Conservation (phyloP, 2,888 invertebrate genomes). For the Callyntrura guangdongensis region DNA sequence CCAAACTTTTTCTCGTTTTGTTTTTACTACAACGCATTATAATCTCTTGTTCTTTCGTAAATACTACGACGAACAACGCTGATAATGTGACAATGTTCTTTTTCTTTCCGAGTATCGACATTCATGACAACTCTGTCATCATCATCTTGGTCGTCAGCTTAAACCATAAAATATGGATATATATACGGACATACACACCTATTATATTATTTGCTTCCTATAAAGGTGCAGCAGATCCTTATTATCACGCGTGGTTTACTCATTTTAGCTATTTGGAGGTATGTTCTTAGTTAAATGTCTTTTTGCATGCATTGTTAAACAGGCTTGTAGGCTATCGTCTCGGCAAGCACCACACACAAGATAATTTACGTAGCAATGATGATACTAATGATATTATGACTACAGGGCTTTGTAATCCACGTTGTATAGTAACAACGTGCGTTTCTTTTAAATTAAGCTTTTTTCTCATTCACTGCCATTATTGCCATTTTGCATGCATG, state of each 20-base stretch:
- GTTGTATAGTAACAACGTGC: background rate
- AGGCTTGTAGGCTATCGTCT: background rate
- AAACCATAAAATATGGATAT: background rate
- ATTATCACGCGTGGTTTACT: too few species aligned
- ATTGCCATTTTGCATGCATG: conserved; percentile 46
- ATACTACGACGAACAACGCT: background rate
- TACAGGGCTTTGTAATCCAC: background rate
- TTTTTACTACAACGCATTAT: background rate
- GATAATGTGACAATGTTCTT: background rate
- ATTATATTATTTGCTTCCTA: background rate
- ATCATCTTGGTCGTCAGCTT: conserved; percentile 1
- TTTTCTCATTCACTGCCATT: background rate
- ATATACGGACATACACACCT: background rate
- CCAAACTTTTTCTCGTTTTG: background rate
- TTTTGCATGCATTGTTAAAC: conserved; percentile 41
- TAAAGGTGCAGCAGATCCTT: background rate
- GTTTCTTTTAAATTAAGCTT: background rate
- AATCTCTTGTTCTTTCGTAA: background rate
- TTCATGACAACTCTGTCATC: background rate
- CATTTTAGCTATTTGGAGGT: background rate
- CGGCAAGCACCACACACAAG: background rate
- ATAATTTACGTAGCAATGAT: background rate
- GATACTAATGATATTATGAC: background rate
- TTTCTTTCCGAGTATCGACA: conserved; percentile 30
- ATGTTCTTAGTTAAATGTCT: background rate